Evolutionary conservation across 2,888 invertebrate species (phyloP), one percentile per base, ranked within the genome.

Genomic region (Dione vanillae): DNA sequence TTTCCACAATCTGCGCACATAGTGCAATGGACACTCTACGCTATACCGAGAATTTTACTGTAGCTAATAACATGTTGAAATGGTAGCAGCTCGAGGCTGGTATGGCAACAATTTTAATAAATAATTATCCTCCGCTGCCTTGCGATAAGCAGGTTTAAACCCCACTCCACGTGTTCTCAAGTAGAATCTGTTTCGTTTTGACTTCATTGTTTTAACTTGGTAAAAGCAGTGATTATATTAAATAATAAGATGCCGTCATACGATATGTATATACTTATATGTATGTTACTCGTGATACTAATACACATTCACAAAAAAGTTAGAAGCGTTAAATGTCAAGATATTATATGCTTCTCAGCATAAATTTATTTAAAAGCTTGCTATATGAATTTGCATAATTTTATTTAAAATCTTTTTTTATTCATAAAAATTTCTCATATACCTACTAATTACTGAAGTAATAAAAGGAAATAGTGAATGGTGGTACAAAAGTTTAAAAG

Each of bases 101-200:
- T 83, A 84, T 83, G 84, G 85, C 77, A 87, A 85, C 85, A 84
- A 88, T 88, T 90, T 91, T 90, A 91, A 90, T 91, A 90, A 90
- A 88, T 91, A 90, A 90, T 90, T 89, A 90, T 83, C 80, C 81
- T 80, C 79, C 79, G 79, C 76, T 79, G 79, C 82, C 79, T 75
- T 78, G 77, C 79, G 84, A 84, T 87, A 86, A 88, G 83, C 85
- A 86, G 79, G 83, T 84, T 83, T 85, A 84, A 88, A 85, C 86
- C 80, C 82, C 79, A 79, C 71, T 66, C 47, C 73, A 68, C 67
- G 74, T 72, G 70, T 66, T 61, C 67, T 67, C 67, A 70, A 74
- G 67, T 74, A 67, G 67, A 70, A 62, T 74, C 54, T 65, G 68
- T 69, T 71, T 47, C 59, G 70, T 71, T 76, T 71, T 75, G 69